Percentiles rank a stretch among this genome's conserved stretches.
Evolutionary conservation across 2,888 invertebrate genomes (phyloP).

Genomic region (Stegophylla sp.): DNA sequence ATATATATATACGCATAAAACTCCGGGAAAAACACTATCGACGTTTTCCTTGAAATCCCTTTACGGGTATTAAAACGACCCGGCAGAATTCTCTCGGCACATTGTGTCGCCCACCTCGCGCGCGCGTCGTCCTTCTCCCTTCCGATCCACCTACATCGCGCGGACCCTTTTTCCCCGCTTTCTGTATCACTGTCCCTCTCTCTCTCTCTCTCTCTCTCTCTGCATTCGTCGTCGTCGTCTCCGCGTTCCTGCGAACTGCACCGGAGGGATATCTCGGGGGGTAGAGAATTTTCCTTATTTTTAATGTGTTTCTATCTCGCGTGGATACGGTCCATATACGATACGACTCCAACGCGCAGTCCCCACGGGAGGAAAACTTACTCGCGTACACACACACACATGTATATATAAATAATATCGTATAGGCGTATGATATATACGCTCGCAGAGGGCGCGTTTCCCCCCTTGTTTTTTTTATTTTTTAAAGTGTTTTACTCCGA

Average conservation of each 20-base stretch:
- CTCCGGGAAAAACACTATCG: slow-evolving; percentile 55
- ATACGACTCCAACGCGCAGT: slow-evolving; percentile 3
- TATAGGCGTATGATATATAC: neutral
- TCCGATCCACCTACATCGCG: neutral
- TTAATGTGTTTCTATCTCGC: slow-evolving; percentile 35
- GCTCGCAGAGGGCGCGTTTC: neutral
- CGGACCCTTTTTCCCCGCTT: neutral
- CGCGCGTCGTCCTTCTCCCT: slow-evolving; percentile 1
- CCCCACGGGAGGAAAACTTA: slow-evolving; percentile 20
- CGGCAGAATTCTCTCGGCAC: slow-evolving; percentile 53
- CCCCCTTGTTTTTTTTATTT: slow-evolving; percentile 3
- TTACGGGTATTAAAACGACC: slow-evolving; percentile 58
- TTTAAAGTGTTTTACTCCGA: slow-evolving; percentile 34
- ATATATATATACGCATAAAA: slow-evolving; percentile 32
- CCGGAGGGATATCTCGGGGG: slow-evolving; percentile 13
- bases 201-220: neutral
- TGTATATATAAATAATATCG: neutral
- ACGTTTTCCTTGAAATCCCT: slow-evolving; percentile 58
- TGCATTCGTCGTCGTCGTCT: too few species aligned
- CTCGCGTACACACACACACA: neutral
- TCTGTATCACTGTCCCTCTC: neutral
- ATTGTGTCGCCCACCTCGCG: slow-evolving; percentile 43
- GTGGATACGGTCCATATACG: slow-evolving; percentile 52
- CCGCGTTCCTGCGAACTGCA: neutral
- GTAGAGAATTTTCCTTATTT: slow-evolving; percentile 52